A percentile compares a stretch with the other conserved stretches of the same genome.
phyloP scores from a whole-genome alignment of 2,113 vertebrate genomes.

The Albula goreensis region DNA sequence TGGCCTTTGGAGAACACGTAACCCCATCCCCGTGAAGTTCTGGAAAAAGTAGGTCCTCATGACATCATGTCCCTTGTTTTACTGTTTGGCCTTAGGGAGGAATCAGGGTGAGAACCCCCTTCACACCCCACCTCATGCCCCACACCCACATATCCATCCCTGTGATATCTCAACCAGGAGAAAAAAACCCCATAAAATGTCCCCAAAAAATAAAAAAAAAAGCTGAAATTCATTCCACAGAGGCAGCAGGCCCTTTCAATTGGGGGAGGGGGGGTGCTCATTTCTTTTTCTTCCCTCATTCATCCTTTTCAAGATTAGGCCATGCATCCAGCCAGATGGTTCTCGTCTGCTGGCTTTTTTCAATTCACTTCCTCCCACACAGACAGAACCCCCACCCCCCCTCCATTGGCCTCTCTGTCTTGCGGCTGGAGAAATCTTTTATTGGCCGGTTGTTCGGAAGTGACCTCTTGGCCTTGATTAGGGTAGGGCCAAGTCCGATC shows the following conservation, averaged over 20 bases:
- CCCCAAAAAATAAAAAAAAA: conserved; percentile 43
- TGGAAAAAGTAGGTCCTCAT: conserved; percentile 4
- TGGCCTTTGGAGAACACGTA: too few species aligned
- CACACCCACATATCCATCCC: conserved; percentile 42
- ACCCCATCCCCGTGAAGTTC: too few species aligned
- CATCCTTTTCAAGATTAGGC: conserved; percentile 70
- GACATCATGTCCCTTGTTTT: conserved; percentile 51
- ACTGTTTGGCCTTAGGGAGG: conserved; percentile 28
- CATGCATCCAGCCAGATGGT: conserved; percentile 89
- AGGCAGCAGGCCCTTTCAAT: conserved; percentile 64
- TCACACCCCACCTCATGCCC: conserved; percentile 40
- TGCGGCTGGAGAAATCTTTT: conserved; percentile 96
- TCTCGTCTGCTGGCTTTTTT: conserved; percentile 93
- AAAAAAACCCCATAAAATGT: conserved; percentile 61
- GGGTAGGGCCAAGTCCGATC: conserved; percentile 92
- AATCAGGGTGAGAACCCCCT: conserved; percentile 22
- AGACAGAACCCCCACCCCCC: conserved; percentile 46
- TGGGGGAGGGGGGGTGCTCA: conserved; percentile 53
- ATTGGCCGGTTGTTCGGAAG: conserved; percentile 99
- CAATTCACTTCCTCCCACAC: conserved; percentile 85
- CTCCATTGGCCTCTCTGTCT: conserved; percentile 81
- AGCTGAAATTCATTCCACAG: conserved; percentile 61
- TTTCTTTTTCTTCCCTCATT: conserved; percentile 45
- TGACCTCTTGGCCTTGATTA: conserved; percentile 99
- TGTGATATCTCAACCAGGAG: conserved; percentile 51